These are phyloP conservation scores for Neoscelio sp. DNA, from an alignment of 2,888 invertebrate species.

Conservation along the genomic window DNA sequence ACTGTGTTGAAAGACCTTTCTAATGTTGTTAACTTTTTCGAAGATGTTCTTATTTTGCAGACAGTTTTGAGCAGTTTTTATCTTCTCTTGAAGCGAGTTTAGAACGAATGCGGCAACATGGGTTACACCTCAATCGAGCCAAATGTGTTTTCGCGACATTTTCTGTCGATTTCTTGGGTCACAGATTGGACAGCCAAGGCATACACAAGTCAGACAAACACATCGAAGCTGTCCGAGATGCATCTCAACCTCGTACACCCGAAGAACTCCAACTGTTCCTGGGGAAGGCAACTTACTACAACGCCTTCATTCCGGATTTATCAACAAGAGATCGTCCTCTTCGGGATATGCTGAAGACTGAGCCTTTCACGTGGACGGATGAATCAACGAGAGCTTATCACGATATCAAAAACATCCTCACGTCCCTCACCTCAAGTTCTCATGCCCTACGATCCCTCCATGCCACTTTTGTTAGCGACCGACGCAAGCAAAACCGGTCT, in stretches of 20 bases:
- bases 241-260: background rate
- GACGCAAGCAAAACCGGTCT: too few species aligned
- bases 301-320: conserved; percentile 12
- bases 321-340: conserved; percentile 14
- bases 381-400: too few species aligned
- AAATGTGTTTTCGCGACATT: conserved; percentile 9
- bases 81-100: background rate
- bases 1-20: too few species aligned
- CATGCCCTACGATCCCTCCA: conserved; percentile 14
- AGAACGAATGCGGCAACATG: conserved; percentile 6
- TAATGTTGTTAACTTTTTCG: too few species aligned
- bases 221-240: conserved; percentile 11
- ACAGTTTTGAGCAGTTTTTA: conserved; percentile 8
- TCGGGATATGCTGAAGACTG: conserved; percentile 1
- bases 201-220: conserved; percentile 30
- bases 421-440: too few species aligned
- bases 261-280: conserved; percentile 28
- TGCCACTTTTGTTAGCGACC: too few species aligned
- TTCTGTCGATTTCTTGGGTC: background rate
- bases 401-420: too few species aligned
- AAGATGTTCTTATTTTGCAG: too few species aligned
- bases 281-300: conserved; percentile 21
- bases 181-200: conserved; percentile 11
- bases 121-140: conserved; percentile 4
- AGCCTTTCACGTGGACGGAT: background rate